phyloP scores from a whole-genome alignment of 2,113 vertebrate species.

The Platichthys stellatus region DNA sequence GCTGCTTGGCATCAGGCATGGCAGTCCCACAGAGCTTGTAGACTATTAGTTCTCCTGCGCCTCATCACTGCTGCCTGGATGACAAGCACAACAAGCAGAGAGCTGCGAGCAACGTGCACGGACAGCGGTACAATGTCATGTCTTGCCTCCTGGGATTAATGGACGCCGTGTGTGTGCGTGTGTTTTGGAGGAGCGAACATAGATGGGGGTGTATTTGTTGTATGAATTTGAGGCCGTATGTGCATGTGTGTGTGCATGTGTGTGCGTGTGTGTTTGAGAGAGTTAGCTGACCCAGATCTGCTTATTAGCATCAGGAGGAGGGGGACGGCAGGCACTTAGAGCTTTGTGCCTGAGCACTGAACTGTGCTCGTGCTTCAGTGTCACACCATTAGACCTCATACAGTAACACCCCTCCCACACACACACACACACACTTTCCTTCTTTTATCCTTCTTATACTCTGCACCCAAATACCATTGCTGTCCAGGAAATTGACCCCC shows the following conservation, averaged over 20 bases:
- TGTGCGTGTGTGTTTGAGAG: conserved; percentile 41
- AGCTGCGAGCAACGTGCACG: conserved; percentile 42
- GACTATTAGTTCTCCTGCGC: conserved; percentile 50
- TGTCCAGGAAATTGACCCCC: conserved; percentile 44
- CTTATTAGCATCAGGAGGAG: conserved; percentile 77
- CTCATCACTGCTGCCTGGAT: conserved; percentile 60
- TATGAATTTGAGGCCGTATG: conserved; percentile 20
- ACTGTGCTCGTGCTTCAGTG: conserved; percentile 75
- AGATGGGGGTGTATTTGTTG: conserved; percentile 27
- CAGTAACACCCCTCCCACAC: conserved; percentile 52
- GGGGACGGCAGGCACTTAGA: conserved; percentile 71
- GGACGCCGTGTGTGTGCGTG: conserved; percentile 13
- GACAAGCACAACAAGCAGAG: conserved; percentile 69
- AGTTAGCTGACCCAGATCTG: conserved; percentile 80
- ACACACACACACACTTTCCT: conserved; percentile 12
- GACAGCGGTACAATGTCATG: conserved; percentile 65
- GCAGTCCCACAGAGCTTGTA: conserved; percentile 61
- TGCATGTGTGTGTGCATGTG: conserved; percentile 9
- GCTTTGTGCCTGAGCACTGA: conserved; percentile 82
- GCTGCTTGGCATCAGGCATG: conserved; percentile 52
- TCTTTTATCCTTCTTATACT: conserved; percentile 22
- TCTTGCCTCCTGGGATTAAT: conserved; percentile 58
- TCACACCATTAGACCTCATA: conserved; percentile 71
- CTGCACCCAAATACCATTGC: conserved; percentile 27
- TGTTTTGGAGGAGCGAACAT: conserved; percentile 11